phyloP scores from a whole-genome alignment of 2,888 invertebrate species.

The Polydrusus cervinus region DNA sequence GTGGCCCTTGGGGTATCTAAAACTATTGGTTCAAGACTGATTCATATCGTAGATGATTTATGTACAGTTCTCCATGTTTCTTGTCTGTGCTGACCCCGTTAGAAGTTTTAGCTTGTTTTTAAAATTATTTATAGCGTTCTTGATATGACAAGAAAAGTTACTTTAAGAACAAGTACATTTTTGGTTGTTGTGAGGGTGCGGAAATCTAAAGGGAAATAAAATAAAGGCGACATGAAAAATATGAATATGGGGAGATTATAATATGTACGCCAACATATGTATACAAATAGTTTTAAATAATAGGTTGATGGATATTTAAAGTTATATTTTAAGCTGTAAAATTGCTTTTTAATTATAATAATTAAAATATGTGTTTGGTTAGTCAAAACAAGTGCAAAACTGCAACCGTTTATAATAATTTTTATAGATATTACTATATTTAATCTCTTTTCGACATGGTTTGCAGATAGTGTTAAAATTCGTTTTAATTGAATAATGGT shows the following conservation, averaged over 20 bases:
- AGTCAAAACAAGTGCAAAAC: no score
- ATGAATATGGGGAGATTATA: neutral
- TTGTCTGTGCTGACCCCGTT: conserved; percentile 35
- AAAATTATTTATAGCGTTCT: conserved; percentile 47
- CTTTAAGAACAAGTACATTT: conserved; percentile 37
- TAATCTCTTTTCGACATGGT: no score
- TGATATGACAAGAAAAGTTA: conserved; percentile 47
- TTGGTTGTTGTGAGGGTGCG: conserved; percentile 17
- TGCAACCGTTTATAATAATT: no score
- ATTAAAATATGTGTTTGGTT: no score
- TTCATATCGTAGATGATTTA: conserved; percentile 47
- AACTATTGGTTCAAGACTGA: conserved; percentile 45
- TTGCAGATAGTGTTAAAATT: no score
- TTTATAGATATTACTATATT: no score
- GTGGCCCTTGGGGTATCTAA: conserved; percentile 3
- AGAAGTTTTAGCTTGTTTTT: conserved; percentile 41
- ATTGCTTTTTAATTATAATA: no score
- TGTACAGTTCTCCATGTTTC: conserved; percentile 26
- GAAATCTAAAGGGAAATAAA: conserved; percentile 22
- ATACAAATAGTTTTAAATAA: no score
- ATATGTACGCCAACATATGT: no score
- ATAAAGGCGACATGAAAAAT: conserved; percentile 3
- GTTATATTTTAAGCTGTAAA: no score
- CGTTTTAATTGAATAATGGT: no score
- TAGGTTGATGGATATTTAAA: no score